phyloP scores from a whole-genome alignment of 2,113 vertebrate species.

The Leptobrachium leishanense region DNA sequence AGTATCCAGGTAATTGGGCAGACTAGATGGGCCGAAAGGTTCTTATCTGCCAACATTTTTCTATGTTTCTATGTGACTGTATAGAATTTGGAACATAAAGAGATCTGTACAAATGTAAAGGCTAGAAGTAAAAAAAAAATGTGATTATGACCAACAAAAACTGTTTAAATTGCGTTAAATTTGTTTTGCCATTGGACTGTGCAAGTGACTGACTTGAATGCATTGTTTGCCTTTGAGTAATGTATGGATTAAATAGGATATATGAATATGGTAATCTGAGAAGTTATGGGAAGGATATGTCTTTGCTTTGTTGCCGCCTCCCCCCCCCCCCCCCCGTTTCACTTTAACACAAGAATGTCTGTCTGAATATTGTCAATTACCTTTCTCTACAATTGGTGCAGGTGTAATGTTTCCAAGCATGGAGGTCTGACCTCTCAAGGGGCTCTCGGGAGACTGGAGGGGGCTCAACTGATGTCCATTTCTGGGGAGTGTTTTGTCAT shows the following conservation, averaged over 20 bases:
- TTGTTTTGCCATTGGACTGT: too few relatives aligned
- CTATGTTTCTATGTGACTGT: too few relatives aligned
- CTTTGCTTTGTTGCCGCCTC: background rate
- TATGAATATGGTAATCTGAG: constrained; percentile 8
- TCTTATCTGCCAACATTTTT: too few relatives aligned
- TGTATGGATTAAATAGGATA: background rate
- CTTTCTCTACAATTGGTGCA: constrained; percentile 7
- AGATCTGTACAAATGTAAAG: too few relatives aligned
- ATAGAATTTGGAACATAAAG: too few relatives aligned
- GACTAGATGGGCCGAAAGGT: too few relatives aligned
- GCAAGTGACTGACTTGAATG: background rate
- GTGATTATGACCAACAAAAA: too few relatives aligned
- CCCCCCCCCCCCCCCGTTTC: background rate
- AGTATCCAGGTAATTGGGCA: too few relatives aligned
- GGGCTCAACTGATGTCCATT: background rate
- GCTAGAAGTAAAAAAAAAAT: too few relatives aligned
- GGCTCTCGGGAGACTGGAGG: background rate
- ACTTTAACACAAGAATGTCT: background rate
- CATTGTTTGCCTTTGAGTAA: background rate
- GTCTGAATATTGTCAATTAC: constrained; percentile 9
- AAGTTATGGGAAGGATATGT: background rate
- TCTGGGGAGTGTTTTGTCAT: background rate
- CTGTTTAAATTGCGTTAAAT: background rate
- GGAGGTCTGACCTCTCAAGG: background rate
- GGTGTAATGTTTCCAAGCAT: constrained; percentile 21